Base-by-base conservation (phyloP, 2,797 vertebrate species). In the Helostoma temminkii region DNA sequence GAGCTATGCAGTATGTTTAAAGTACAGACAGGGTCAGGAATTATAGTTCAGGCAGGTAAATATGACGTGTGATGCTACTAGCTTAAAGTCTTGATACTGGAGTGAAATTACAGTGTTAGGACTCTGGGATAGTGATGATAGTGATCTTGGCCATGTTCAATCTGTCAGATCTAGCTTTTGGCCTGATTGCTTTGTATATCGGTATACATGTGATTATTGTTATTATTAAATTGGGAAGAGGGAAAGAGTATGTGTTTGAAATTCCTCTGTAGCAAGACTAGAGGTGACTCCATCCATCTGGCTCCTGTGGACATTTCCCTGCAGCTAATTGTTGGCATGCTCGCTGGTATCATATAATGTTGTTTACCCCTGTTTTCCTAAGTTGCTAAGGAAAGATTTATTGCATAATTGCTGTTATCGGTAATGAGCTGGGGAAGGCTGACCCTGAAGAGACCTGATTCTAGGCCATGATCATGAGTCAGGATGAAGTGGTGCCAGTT, bases 371-470 rank as follows among this genome's bases (percentile, higher is more conserved):
- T 91, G 86, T 91, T 91, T 71, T 88, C 65, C 32, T 46, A 28
- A 63, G 91, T 92, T 91, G 80, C 89, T 84, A 89, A 58, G 91
- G 88, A 89, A 89, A 84, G 82, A 76, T 88, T 83, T 79, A 88
- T 87, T 85, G 69, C 82, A 81, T 83, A 83, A 87, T 87, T 85
- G 71, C 63, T 65, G 80, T 81, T 90, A 90, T 91, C 86, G 50
- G 79, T 84, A 89, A 85, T 58, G 63, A 81, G 73, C 58, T 81
- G 81, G 82, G 54, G 76, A 89, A 84, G 80, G 81, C 82, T 84
- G 86, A 86, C 81, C 74, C 76, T 32, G 63, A 84, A 80, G 49
- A 88, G 77, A 64, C 55, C 73, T 45, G 83, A 80, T 72, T 68
- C 66, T 11, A 66, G 70, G 66, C 86, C 76, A 69, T 66, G 71